A percentile compares a stretch with the other conserved stretches of the same genome.
These are phyloP conservation scores for Ostrea edulis DNA, from an alignment of 1,140 invertebrate species.

Conservation along the genomic window DNA sequence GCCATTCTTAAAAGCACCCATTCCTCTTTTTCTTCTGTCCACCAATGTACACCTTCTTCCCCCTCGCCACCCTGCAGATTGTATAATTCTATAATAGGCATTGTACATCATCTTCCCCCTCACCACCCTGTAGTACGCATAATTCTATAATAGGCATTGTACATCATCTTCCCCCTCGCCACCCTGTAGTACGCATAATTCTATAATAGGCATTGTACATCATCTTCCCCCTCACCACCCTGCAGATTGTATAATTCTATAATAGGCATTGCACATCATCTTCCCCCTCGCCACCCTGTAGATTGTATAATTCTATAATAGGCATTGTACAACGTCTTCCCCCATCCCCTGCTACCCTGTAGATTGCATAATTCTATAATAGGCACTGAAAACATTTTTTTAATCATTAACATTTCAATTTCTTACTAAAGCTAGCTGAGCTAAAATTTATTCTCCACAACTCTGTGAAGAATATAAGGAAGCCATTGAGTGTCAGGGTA, in stretches of 20 bases:
- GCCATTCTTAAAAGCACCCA: conserved; percentile 79
- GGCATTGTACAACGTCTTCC: too few species aligned
- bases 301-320: too few species aligned
- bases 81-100: conserved; percentile 57
- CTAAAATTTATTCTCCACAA: too few species aligned
- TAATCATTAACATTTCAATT: not conserved
- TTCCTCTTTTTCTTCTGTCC: conserved; percentile 78
- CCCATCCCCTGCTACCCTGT: too few species aligned
- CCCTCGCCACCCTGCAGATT: conserved; percentile 72
- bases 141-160: too few species aligned
- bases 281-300: conserved; percentile 76
- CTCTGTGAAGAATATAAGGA: too few species aligned
- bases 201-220: conserved; percentile 78
- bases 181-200: too few species aligned
- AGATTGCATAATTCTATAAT: too few species aligned
- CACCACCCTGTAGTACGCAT: conserved; percentile 70
- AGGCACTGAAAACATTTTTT: not conserved
- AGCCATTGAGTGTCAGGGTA: too few species aligned
- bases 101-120: conserved; percentile 77
- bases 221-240: conserved; percentile 77
- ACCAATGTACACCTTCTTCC: conserved; percentile 79
- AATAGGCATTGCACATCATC: conserved; percentile 78
- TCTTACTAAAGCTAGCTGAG: too few species aligned
- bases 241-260: conserved; percentile 50
- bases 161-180: too few species aligned